These are phyloP conservation scores for Tympanuchus pallidicinctus DNA, from an alignment of 2,113 vertebrate species.

Conservation along the genomic window DNA sequence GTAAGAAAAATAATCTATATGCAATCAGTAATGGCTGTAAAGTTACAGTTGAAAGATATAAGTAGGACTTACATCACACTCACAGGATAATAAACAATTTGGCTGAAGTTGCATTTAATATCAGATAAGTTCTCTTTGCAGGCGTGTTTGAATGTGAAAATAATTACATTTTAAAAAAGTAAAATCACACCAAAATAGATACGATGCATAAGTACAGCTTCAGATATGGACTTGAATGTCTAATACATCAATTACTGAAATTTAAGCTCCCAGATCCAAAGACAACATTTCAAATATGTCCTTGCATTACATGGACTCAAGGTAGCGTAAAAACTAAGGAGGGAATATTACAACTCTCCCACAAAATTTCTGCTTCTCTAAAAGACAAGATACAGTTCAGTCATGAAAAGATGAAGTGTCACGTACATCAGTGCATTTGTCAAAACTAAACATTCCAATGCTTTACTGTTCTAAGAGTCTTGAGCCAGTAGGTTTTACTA, in stretches of 20 bases:
- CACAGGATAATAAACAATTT: not conserved
- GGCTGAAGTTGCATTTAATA: not conserved
- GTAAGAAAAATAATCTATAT: not conserved
- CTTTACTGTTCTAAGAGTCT: not conserved
- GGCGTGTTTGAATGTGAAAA: not conserved
- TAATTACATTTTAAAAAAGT: not conserved
- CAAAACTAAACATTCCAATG: not conserved
- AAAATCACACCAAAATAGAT: not conserved
- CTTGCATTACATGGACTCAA: not conserved
- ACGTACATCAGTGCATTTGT: not conserved
- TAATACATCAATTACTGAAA: not conserved
- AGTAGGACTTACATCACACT: not conserved
- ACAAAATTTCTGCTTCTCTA: not conserved
- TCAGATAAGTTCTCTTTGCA: not conserved
- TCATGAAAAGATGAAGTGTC: not conserved
- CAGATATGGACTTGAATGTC: not conserved
- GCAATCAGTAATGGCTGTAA: not conserved
- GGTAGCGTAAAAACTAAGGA: not conserved
- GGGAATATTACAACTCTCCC: not conserved
- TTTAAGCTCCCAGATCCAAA: slow-evolving; percentile 4
- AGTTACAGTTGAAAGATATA: not conserved
- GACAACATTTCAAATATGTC: not conserved
- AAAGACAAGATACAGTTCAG: not conserved
- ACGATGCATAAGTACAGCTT: not conserved
- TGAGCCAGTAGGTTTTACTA: not conserved